phyloP scores from a whole-genome alignment of 1,140 invertebrate genomes.

The Drosophila paulistorum region DNA sequence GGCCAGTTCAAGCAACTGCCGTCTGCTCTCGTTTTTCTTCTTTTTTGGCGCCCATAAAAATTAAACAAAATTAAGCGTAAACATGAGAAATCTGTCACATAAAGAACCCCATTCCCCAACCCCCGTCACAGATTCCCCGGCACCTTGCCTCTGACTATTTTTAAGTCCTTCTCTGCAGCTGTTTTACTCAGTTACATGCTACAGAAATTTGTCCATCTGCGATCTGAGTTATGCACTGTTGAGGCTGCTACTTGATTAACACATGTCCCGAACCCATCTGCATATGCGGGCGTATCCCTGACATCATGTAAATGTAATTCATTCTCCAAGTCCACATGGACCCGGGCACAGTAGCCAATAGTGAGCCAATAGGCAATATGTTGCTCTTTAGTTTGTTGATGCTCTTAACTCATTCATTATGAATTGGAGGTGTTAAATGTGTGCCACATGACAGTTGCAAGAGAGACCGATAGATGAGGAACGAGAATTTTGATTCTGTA shows the following conservation, averaged over 20 bases:
- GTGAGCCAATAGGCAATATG: constrained; percentile 45
- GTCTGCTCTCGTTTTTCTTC: constrained; percentile 12
- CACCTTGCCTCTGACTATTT: constrained; percentile 69
- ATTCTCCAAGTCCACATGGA: constrained; percentile 16
- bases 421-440: constrained; percentile 75
- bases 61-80: constrained; percentile 80
- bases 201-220: constrained; percentile 62
- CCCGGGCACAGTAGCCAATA: constrained; percentile 33
- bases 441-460: constrained; percentile 51
- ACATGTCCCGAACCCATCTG: constrained; percentile 62
- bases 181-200: constrained; percentile 35
- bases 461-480: not conserved
- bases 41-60: constrained; percentile 77
- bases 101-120: constrained; percentile 44
- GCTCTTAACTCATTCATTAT: constrained; percentile 81
- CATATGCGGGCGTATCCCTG: constrained; percentile 68
- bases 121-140: constrained; percentile 13
- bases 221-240: constrained; percentile 60
- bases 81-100: constrained; percentile 79
- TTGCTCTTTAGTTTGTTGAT: constrained; percentile 74
- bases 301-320: constrained; percentile 47
- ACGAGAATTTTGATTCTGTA: no score
- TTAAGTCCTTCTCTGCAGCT: constrained; percentile 58
- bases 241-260: constrained; percentile 75
- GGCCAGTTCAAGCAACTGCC: constrained; percentile 26